These are phyloP conservation scores for Etheostoma nigrum DNA, from an alignment of 2,797 vertebrate genomes.

Conservation along the genomic window DNA sequence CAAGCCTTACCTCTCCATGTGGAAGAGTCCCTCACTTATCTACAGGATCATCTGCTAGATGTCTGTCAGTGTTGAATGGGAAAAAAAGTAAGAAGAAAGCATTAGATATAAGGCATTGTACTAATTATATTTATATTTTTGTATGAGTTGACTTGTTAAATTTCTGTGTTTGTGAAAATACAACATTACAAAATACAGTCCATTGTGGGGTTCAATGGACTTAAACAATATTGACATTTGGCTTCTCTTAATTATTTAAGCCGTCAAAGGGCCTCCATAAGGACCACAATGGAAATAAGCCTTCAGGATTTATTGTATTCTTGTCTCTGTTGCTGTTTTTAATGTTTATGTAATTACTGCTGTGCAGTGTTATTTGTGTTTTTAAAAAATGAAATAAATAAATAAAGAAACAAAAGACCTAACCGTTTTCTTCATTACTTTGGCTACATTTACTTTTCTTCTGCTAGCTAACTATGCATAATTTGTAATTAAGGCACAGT, in stretches of 20 bases:
- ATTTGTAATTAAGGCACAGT: not conserved
- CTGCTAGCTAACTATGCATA: not conserved
- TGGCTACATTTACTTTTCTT: not conserved
- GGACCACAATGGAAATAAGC: too few species aligned
- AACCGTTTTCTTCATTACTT: not conserved
- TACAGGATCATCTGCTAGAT: slow-evolving; percentile 82
- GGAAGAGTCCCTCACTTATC: slow-evolving; percentile 84
- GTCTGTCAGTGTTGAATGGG: slow-evolving; percentile 67
- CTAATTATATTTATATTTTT: slow-evolving; percentile 39
- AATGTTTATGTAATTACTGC: too few species aligned
- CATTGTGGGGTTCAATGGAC: not conserved
- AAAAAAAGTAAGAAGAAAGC: not conserved
- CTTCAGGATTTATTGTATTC: too few species aligned
- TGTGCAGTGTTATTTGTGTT: too few species aligned
- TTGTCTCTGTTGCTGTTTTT: too few species aligned
- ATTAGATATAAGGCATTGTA: not conserved
- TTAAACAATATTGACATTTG: not conserved
- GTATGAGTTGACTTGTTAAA: not conserved
- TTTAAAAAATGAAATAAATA: too few species aligned
- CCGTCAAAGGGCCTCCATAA: too few species aligned
- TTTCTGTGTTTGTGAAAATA: slow-evolving; percentile 11
- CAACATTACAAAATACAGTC: slow-evolving; percentile 30
- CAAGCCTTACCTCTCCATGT: slow-evolving; percentile 84
- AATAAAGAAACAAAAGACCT: not conserved
- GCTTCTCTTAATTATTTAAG: not conserved